These are phyloP conservation scores for Epinotia demarniana DNA, from an alignment of 2,888 invertebrate genomes.

Conservation along the genomic window DNA sequence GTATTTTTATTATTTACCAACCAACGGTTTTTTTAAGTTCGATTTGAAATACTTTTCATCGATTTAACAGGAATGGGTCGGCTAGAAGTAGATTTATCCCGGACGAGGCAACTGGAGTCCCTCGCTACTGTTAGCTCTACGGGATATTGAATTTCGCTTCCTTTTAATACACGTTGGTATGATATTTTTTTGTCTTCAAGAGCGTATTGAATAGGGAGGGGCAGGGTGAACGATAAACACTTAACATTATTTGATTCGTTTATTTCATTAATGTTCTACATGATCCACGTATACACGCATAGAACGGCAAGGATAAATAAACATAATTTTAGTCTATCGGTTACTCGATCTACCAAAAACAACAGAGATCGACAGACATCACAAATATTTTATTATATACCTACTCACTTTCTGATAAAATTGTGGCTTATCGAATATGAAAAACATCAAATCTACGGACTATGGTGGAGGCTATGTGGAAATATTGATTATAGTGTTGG, in stretches of 20 bases:
- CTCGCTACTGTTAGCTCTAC: too few species aligned
- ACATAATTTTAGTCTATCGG: constrained; percentile 30
- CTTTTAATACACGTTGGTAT: too few species aligned
- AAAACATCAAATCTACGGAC: constrained; percentile 36
- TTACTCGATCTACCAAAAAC: constrained; percentile 32
- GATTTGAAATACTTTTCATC: too few species aligned
- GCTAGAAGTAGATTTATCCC: too few species aligned
- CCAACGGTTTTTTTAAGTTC: too few species aligned
- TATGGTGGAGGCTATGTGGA: constrained; percentile 17
- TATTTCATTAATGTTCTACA: constrained; percentile 51
- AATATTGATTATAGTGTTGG: not conserved
- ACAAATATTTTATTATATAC: constrained; percentile 53
- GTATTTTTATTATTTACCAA: too few species aligned
- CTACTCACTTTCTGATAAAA: constrained; percentile 23
- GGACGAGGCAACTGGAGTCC: too few species aligned
- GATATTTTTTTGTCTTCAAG: too few species aligned
- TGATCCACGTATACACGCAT: constrained; percentile 54
- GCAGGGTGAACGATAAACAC: constrained; percentile 13
- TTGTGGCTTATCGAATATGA: constrained; percentile 24
- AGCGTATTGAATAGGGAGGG: not conserved
- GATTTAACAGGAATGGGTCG: too few species aligned
- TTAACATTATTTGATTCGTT: constrained; percentile 40
- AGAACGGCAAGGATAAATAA: constrained; percentile 44
- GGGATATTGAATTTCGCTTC: too few species aligned
- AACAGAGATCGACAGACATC: constrained; percentile 44